Conservation (phyloP, 2,797 vertebrate genomes). For the Silurus lanzhouensis region DNA sequence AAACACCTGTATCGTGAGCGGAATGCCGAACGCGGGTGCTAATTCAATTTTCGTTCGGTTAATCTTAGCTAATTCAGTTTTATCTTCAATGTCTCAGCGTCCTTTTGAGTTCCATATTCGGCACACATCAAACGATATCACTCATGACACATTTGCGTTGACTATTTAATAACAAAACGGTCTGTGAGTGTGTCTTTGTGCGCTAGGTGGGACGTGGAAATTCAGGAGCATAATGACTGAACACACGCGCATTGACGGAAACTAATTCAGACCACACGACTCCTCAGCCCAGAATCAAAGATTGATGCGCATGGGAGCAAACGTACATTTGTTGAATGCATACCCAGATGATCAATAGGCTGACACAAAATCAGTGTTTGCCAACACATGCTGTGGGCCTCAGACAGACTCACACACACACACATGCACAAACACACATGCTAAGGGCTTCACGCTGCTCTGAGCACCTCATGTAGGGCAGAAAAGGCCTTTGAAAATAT, state of each 20-base stretch:
- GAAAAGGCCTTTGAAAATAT: conserved; percentile 49
- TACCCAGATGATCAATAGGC: conserved; percentile 53
- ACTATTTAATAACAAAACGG: neutral
- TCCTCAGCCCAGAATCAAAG: conserved; percentile 60
- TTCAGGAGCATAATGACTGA: conserved; percentile 64
- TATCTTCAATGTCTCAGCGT: neutral
- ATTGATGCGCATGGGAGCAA: conserved; percentile 60
- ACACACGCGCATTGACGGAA: conserved; percentile 65
- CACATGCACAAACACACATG: conserved; percentile 12
- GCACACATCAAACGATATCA: neutral
- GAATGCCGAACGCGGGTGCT: conserved; percentile 37
- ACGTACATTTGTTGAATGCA: conserved; percentile 57
- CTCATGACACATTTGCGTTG: neutral
- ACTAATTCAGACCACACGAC: conserved; percentile 55
- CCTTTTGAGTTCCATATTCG: neutral
- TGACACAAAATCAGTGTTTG: conserved; percentile 50
- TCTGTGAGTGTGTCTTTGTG: conserved; percentile 50
- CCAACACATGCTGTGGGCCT: conserved; percentile 33
- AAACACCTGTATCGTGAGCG: conserved; percentile 9
- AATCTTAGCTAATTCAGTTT: neutral
- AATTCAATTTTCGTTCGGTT: neutral
- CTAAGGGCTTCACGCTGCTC: conserved; percentile 32
- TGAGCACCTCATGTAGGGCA: conserved; percentile 34
- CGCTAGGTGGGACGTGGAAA: conserved; percentile 21
- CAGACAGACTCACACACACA: conserved; percentile 5